phyloP scores from a whole-genome alignment of 2,113 vertebrate genomes.

The western clawed frog (Xenopus tropicalis) region UCB_Xtro_10.0 CM004444.2:119569001-119569500 shows the following conservation, averaged over 20 bases:
- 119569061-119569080: constrained; percentile 1
- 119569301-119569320: constrained; percentile 93
- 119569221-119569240: constrained; percentile 60
- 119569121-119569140: constrained; percentile 78
- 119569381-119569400: constrained; percentile 72
- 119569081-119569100: neutral
- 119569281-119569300: constrained; percentile 79
- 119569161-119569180: constrained; percentile 64
- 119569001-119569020: neutral
- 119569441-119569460: constrained; percentile 61
- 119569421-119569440: constrained; percentile 61
- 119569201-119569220: constrained; percentile 58
- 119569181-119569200: constrained; percentile 60
- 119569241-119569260: constrained; percentile 61
- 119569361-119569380: constrained; percentile 88
- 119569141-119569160: constrained; percentile 81
- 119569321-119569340: constrained; percentile 95
- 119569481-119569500: constrained; percentile 70
- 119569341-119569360: constrained; percentile 93
- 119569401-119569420: constrained; percentile 60
- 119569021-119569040: constrained; percentile 46
- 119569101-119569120: constrained; percentile 2
- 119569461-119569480: constrained; percentile 60
- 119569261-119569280: constrained; percentile 68
- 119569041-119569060: constrained; percentile 47